Conservation (phyloP, 2,888 invertebrate species). For the Scelioninae gen. 2 region DNA sequence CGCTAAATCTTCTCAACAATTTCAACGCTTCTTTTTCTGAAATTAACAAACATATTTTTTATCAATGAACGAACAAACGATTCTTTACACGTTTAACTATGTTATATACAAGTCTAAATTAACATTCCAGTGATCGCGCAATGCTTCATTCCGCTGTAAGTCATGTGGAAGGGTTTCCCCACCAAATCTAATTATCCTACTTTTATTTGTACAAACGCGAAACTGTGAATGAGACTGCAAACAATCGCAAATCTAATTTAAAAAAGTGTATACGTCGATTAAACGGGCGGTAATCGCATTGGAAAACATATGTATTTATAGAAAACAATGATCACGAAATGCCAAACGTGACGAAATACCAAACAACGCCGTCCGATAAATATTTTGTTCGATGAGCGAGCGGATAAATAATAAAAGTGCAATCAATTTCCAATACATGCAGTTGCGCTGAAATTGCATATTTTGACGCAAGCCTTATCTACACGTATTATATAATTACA, state of each 20-base stretch:
- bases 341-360: constrained; percentile 22
- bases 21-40: no score
- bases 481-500: constrained; percentile 25
- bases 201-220: constrained; percentile 44
- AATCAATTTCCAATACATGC: constrained; percentile 8
- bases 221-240: constrained; percentile 42
- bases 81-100: constrained; percentile 7
- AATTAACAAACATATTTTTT: not conserved
- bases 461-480: no score
- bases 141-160: constrained; percentile 34
- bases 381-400: constrained; percentile 2
- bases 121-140: constrained; percentile 40
- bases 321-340: constrained; percentile 15
- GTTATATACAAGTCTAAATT: constrained; percentile 41
- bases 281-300: constrained; percentile 5
- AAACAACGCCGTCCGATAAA: constrained; percentile 1
- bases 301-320: constrained; percentile 10
- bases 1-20: no score
- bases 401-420: constrained; percentile 21
- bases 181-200: constrained; percentile 51
- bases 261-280: constrained; percentile 4
- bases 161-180: constrained; percentile 39
- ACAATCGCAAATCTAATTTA: constrained; percentile 29
- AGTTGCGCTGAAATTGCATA: constrained; percentile 24
- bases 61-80: constrained; percentile 16